These are phyloP conservation scores for Drosophila subsilvestris DNA, from an alignment of 2,888 invertebrate species.

Conservation along the genomic window DNA sequence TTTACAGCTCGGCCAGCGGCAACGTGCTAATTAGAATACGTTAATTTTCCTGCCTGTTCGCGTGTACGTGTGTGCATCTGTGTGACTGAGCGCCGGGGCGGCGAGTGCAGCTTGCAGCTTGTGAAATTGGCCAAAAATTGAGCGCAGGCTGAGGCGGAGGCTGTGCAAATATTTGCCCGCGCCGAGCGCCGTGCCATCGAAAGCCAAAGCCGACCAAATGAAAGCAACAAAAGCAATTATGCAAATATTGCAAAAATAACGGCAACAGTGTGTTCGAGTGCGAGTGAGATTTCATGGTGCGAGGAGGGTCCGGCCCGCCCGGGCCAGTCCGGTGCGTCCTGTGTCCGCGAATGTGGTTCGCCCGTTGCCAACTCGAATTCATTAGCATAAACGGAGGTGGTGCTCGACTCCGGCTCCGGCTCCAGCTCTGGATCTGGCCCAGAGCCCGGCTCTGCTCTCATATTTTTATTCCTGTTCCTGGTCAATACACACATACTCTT, in stretches of 20 bases:
- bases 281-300: constrained; percentile 7
- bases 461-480: neutral
- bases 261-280: constrained; percentile 53
- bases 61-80: constrained; percentile 11
- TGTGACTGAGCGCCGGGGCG: neutral
- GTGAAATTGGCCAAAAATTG: constrained; percentile 69
- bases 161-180: constrained; percentile 61
- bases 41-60: constrained; percentile 50
- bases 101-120: constrained; percentile 63
- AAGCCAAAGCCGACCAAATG: constrained; percentile 58
- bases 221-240: constrained; percentile 74
- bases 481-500: neutral
- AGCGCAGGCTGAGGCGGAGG: constrained; percentile 29
- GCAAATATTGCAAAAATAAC: constrained; percentile 73
- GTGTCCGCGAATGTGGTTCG: constrained; percentile 10
- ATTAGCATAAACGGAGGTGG: constrained; percentile 23
- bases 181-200: constrained; percentile 14
- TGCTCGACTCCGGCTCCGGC: neutral
- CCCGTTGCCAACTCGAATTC: constrained; percentile 16
- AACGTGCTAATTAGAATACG: constrained; percentile 71
- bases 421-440: neutral
- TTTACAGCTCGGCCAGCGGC: constrained; percentile 52
- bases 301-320: neutral
- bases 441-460: neutral
- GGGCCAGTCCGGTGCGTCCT: neutral